Evolutionary conservation across 1,140 invertebrate species (phyloP), one percentile per base, ranked within the genome.

Genomic region (Drosophila pandora): DNA sequence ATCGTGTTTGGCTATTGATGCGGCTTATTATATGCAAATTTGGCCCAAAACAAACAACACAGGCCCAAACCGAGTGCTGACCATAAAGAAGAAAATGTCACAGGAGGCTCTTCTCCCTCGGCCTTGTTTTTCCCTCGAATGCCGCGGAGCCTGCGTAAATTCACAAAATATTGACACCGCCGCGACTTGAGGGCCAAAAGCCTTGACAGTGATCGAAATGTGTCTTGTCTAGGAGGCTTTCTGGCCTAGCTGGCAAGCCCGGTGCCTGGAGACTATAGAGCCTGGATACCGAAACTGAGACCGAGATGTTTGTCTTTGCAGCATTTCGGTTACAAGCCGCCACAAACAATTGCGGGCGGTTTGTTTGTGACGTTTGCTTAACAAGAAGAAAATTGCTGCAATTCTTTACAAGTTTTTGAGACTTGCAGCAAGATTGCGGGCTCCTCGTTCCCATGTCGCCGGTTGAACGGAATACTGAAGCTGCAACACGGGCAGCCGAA

Each of bases 1-100:
- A 69, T 70, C 83, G 88, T 90, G 88, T 90, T 83, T 71, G 59
- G 61, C 80, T 78, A 90, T 90, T 84, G 88, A 90, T 90, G 83
- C 80, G 88, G 82, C 79, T 90, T 88, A 90, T 90, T 90, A 90
- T 90, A 90, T 90, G 88, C 88, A 90, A 90, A 90, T 90, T 90
- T 87, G 71, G 70, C 59, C 64, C 39, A 71, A 75, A 77, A 69
- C 72, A 77, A 80, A 69, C 82, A 48, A 45, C 62, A 69, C 56
- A 55, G 63, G 50, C 21, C 69, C 61, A 60, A 72, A 62, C 53
- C 63, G 57, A 87, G 78, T 87, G 82, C 74, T 87, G 82, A 80
- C 82, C 82, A 87, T 87, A 87, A 82, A 87, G 79, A 87, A 87
- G 85, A 75, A 87, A 78, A 87, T 87, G 82, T 87, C 82, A 87